These are phyloP conservation scores for Sebastes umbrosus DNA, from an alignment of 2,797 vertebrate genomes.

Conservation along the genomic window DNA sequence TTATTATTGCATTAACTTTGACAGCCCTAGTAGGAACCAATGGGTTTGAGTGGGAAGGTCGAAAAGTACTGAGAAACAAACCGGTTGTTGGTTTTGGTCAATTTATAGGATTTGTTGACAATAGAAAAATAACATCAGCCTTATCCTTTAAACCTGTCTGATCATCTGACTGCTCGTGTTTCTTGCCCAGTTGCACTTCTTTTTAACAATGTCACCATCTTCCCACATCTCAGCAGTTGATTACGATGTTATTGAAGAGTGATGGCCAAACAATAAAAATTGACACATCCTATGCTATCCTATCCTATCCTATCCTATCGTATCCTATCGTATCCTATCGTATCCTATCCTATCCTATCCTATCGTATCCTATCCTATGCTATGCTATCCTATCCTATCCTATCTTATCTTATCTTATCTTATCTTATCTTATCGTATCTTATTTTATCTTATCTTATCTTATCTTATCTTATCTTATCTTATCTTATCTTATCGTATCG, in stretches of 20 bases:
- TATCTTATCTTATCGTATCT: fast-evolving
- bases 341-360: no score
- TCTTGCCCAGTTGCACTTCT: background rate
- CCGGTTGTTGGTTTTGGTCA: background rate
- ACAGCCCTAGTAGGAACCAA: background rate
- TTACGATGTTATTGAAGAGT: background rate
- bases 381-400: no score
- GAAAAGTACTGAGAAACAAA: no score
- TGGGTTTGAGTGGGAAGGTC: no score
- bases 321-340: no score
- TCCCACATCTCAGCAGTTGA: background rate
- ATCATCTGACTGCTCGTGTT: background rate
- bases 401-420: no score
- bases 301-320: background rate
- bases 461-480: fast-evolving
- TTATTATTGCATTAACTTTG: no score
- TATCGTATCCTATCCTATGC: no score
- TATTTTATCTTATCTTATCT: no score
- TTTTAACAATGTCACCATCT: background rate
- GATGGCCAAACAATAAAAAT: background rate
- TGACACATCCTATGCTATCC: background rate
- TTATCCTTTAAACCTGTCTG: background rate
- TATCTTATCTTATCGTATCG: fast-evolving
- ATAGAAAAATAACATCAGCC: background rate
- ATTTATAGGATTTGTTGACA: background rate